Evolutionary conservation across 2,888 invertebrate genomes (phyloP), one percentile per base, ranked within the genome.

Genomic region (Caradrina kadenii): DNA sequence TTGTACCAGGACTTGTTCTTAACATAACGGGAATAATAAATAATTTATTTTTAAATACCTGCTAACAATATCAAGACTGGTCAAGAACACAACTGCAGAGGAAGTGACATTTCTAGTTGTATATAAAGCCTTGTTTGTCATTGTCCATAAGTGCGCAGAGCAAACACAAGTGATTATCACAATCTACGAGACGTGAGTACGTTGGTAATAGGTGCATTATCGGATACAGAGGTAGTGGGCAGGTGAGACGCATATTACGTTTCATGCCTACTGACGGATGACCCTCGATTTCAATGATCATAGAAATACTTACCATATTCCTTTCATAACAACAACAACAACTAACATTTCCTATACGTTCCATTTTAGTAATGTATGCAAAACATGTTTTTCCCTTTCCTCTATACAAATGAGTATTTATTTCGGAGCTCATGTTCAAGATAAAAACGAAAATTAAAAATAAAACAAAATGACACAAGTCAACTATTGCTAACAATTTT

Each of bases 121-220:
- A 87, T 91, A 86, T 91, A 91, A 90, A 90, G 87, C 88, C 72
- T 69, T 70, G 77, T 81, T 80, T 87, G 88, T 89, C 90, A 89
- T 90, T 87, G 84, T 89, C 82, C 84, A 86, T 90, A 91, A 88
- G 80, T 85, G 83, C 81, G 64, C 68, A 83, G 83, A 85, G 66
- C 73, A 86, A 84, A 83, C 84, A 83, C 79, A 70, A 84, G 81
- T 87, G 80, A 78, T 80, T 87, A 89, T 93, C 91, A 90, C 81
- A 73, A 82, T 87, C 76, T 79, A 71, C 55, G 65, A 73, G 79
- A 69, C 85, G 87, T 88, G 88, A 84, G 79, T 83, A 80, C 71
- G 77, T 86, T 90, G 68, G 55, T 73, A 81, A 76, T 82, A 67
- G 62, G 66, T 62, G 39, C 63, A 81, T 81, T 82, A 82, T 69